Conservation (phyloP, 92 coral and sea anemone genomes). For the Umimayanthus chanpuru region DNA sequence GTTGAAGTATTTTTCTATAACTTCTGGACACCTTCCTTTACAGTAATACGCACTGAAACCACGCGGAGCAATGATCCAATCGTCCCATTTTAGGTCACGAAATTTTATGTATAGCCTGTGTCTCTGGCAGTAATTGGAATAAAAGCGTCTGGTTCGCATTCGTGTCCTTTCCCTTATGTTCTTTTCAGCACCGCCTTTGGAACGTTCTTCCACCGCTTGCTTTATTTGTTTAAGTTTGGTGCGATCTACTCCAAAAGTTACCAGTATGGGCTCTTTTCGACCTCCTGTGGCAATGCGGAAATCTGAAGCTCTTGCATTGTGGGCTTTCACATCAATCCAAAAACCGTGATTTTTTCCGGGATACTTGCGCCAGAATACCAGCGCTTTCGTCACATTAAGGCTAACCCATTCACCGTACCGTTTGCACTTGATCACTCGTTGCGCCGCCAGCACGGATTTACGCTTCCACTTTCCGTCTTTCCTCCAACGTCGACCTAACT, state of each 20-base stretch:
- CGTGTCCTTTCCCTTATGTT: constrained; percentile 17
- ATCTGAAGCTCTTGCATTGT: constrained; percentile 73
- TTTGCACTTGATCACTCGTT: constrained; percentile 71
- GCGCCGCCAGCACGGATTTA: constrained; percentile 60
- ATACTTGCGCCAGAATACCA: constrained; percentile 76
- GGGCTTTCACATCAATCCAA: constrained; percentile 75
- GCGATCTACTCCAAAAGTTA: constrained; percentile 71
- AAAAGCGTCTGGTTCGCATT: constrained; percentile 64
- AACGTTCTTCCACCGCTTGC: constrained; percentile 34
- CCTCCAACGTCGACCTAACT: constrained; percentile 62
- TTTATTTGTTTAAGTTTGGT: constrained; percentile 46
- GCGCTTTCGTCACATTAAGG: constrained; percentile 83
- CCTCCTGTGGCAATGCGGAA: constrained; percentile 88
- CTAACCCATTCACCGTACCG: constrained; percentile 91
- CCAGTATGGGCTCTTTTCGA: constrained; percentile 90
- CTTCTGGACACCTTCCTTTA: constrained; percentile 86
- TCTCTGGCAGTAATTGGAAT: constrained; percentile 64
- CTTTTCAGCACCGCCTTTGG: constrained; percentile 15
- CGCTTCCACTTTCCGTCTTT: constrained; percentile 70
- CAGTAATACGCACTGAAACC: constrained; percentile 93
- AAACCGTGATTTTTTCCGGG: constrained; percentile 78
- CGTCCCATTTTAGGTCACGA: constrained; percentile 83
- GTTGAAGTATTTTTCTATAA: constrained; percentile 75
- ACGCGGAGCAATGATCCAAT: constrained; percentile 92
- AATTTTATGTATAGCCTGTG: constrained; percentile 83